Percentiles rank a stretch among this genome's conserved stretches.
Evolutionary conservation across 2,888 invertebrate species (phyloP).

Genomic region (Cyaniris semiargus): DNA sequence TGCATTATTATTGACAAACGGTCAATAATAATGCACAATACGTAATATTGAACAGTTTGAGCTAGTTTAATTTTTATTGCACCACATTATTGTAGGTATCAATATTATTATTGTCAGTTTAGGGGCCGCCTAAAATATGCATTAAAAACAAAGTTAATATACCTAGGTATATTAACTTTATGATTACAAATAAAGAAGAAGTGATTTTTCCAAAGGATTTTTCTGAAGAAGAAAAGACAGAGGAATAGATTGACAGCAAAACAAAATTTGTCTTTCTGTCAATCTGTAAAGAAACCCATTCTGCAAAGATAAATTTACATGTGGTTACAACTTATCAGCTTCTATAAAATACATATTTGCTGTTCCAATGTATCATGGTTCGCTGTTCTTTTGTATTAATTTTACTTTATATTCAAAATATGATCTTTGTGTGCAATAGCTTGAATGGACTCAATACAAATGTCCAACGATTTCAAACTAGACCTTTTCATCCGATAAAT

Average conservation of each 20-base stretch:
- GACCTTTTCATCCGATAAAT: neutral
- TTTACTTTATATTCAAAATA: conserved; percentile 5
- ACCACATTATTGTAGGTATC: too few species aligned
- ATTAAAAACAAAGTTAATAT: too few species aligned
- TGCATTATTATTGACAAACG: too few species aligned
- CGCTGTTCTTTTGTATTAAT: neutral
- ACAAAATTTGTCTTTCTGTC: too few species aligned
- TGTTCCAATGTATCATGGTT: neutral
- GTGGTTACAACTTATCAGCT: neutral
- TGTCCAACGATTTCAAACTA: neutral
- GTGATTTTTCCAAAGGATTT: neutral
- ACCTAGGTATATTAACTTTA: too few species aligned
- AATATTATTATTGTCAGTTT: too few species aligned
- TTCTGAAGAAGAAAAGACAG: neutral
- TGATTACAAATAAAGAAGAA: too few species aligned
- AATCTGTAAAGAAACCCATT: too few species aligned
- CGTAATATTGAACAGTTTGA: too few species aligned
- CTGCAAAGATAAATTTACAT: neutral
- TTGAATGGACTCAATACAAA: neutral
- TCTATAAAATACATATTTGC: neutral
- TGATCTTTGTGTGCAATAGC: neutral
- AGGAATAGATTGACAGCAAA: neutral
- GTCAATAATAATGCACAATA: too few species aligned
- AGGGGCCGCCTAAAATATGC: too few species aligned
- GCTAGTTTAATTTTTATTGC: too few species aligned